phyloP scores from a whole-genome alignment of 37 sponge, comb jelly and placozoan species.

The Cladorhizidae sp. region DNA sequence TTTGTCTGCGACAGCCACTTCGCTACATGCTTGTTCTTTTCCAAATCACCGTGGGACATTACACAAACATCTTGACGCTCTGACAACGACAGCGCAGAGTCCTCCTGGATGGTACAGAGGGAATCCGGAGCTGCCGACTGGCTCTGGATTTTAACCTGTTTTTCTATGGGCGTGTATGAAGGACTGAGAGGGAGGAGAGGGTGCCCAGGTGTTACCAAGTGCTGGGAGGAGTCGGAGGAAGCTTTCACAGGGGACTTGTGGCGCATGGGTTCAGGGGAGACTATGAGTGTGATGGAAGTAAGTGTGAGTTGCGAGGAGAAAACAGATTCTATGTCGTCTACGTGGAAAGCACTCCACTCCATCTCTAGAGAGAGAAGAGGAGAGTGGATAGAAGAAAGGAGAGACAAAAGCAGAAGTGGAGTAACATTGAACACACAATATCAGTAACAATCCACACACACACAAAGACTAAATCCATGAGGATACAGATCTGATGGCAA shows the following conservation, averaged over 20 bases:
- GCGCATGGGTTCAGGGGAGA: not conserved
- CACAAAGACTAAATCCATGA: too few relatives aligned
- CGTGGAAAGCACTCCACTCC: conserved; percentile 25
- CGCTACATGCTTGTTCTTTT: conserved; percentile 5
- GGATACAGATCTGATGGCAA: too few relatives aligned
- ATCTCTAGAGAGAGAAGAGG: conserved; percentile 1
- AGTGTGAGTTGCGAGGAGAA: conserved; percentile 35
- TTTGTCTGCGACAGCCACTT: conserved; percentile 12
- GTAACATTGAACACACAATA: too few relatives aligned
- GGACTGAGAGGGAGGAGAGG: not conserved
- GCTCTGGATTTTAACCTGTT: too few relatives aligned
- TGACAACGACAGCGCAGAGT: not conserved
- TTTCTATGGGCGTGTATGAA: conserved; percentile 12
- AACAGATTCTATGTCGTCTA: conserved; percentile 31
- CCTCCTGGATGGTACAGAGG: too few relatives aligned
- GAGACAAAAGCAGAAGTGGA: too few relatives aligned
- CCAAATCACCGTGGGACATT: not conserved
- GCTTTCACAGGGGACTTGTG: not conserved
- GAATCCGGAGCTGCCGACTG: too few relatives aligned
- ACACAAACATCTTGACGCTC: not conserved
- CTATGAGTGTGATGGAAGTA: conserved; percentile 26
- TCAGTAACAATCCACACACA: too few relatives aligned
- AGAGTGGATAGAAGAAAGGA: too few relatives aligned
- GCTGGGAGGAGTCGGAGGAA: not conserved
- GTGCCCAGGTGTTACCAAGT: not conserved